These are phyloP conservation scores for Erebia ligea DNA, from an alignment of 2,888 invertebrate species.

Conservation along the genomic window DNA sequence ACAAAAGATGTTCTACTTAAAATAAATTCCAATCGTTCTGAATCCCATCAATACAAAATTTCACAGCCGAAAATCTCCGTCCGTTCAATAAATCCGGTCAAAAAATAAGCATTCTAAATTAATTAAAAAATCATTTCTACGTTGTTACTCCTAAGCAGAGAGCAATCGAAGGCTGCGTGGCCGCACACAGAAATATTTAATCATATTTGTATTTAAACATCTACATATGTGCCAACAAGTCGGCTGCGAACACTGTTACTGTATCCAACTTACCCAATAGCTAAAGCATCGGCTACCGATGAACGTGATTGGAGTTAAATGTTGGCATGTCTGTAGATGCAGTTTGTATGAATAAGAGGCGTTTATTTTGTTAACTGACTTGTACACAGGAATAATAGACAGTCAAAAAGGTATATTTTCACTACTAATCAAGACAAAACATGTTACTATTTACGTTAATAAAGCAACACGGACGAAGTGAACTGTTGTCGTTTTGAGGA, in stretches of 20 bases:
- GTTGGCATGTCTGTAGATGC: slow-evolving; percentile 4
- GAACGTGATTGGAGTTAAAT: not conserved
- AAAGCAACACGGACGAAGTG: not conserved
- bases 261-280: not conserved
- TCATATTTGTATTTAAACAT: slow-evolving; percentile 19
- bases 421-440: not conserved
- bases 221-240: slow-evolving; percentile 8
- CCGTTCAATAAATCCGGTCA: slow-evolving; percentile 43
- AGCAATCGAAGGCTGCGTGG: slow-evolving; percentile 32
- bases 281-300: not conserved
- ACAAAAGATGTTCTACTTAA: not conserved
- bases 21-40: not conserved
- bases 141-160: slow-evolving; percentile 29
- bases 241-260: not conserved
- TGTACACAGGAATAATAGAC: slow-evolving; percentile 28
- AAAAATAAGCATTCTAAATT: slow-evolving; percentile 15
- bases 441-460: not conserved
- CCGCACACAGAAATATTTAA: slow-evolving; percentile 39
- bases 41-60: slow-evolving; percentile 32
- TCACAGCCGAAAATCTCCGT: slow-evolving; percentile 47
- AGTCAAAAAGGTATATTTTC: slow-evolving; percentile 22
- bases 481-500: not conserved
- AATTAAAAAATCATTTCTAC: slow-evolving; percentile 36
- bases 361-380: slow-evolving; percentile 20
- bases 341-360: slow-evolving; percentile 19